phyloP scores from a whole-genome alignment of 2,888 invertebrate genomes.

The Scaptomyza flava region DNA sequence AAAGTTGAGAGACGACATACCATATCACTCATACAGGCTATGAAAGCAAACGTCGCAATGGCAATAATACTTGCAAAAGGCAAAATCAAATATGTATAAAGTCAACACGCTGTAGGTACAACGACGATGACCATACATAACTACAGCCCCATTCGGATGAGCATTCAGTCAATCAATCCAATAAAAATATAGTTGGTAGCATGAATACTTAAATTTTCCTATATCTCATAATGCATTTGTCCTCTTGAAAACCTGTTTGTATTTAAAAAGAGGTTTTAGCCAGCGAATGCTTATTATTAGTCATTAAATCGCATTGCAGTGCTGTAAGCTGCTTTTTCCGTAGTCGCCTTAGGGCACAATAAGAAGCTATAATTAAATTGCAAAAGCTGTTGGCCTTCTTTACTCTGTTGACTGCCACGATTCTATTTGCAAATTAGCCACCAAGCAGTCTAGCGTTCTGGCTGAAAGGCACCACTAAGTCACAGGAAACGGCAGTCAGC shows the following conservation, averaged over 20 bases:
- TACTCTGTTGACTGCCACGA: constrained; percentile 29
- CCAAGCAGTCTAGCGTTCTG: constrained; percentile 59
- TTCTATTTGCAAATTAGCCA: constrained; percentile 67
- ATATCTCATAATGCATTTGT: too few species aligned
- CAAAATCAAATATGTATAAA: constrained; percentile 43
- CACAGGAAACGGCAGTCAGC: constrained; percentile 54
- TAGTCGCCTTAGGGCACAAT: constrained; percentile 3
- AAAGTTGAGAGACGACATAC: background rate
- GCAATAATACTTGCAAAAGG: constrained; percentile 37
- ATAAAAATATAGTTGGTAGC: constrained; percentile 10
- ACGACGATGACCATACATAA: constrained; percentile 1
- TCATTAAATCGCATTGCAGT: background rate
- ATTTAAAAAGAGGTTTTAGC: too few species aligned
- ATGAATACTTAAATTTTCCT: background rate
- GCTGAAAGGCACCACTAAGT: constrained; percentile 17
- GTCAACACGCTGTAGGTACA: constrained; percentile 30
- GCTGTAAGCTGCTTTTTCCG: background rate
- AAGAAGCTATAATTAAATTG: constrained; percentile 51
- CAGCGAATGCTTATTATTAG: background rate
- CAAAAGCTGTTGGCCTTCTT: constrained; percentile 28
- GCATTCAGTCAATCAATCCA: constrained; percentile 32
- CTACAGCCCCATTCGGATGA: background rate
- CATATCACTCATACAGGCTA: constrained; percentile 21
- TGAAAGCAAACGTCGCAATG: constrained; percentile 27
- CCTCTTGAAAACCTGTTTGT: too few species aligned